These are phyloP conservation scores for Oxycera nigricornis DNA, from an alignment of 2,888 invertebrate species.

Conservation along the genomic window DNA sequence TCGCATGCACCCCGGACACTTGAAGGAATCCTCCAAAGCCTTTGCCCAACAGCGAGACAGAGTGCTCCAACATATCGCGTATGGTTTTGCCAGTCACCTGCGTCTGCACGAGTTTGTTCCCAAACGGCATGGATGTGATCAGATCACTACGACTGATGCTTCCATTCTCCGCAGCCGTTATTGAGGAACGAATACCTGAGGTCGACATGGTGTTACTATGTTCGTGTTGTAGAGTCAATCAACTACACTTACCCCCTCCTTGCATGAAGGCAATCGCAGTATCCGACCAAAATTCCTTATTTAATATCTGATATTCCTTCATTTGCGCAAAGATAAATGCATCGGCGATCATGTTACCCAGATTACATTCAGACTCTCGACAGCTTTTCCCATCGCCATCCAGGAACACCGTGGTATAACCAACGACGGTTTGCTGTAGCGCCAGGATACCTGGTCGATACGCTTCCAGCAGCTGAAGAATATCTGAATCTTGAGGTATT, in stretches of 20 bases:
- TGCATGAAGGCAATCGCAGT: constrained; percentile 78
- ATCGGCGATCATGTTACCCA: constrained; percentile 83
- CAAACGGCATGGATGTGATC: constrained; percentile 77
- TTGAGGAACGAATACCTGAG: constrained; percentile 71
- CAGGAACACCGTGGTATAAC: constrained; percentile 73
- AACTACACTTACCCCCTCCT: constrained; percentile 68
- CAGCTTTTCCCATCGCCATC: constrained; percentile 71
- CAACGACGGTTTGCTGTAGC: constrained; percentile 68
- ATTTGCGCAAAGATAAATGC: constrained; percentile 68
- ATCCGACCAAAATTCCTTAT: constrained; percentile 74
- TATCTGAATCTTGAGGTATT: constrained; percentile 71
- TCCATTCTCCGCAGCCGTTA: constrained; percentile 65
- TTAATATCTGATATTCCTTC: constrained; percentile 50
- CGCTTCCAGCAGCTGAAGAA: constrained; percentile 68
- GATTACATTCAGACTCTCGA: constrained; percentile 78
- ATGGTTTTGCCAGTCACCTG: constrained; percentile 73
- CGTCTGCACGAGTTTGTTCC: constrained; percentile 70
- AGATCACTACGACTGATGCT: constrained; percentile 76
- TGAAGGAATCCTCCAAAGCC: constrained; percentile 80
- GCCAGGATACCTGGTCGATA: constrained; percentile 67
- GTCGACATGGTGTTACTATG: neutral
- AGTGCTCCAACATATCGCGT: constrained; percentile 71
- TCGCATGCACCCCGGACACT: constrained; percentile 77
- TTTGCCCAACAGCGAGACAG: constrained; percentile 65
- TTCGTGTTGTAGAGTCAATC: neutral